Evolutionary conservation across 1,140 invertebrate genomes (phyloP).

Genomic region (Adelges cooleyi): DNA sequence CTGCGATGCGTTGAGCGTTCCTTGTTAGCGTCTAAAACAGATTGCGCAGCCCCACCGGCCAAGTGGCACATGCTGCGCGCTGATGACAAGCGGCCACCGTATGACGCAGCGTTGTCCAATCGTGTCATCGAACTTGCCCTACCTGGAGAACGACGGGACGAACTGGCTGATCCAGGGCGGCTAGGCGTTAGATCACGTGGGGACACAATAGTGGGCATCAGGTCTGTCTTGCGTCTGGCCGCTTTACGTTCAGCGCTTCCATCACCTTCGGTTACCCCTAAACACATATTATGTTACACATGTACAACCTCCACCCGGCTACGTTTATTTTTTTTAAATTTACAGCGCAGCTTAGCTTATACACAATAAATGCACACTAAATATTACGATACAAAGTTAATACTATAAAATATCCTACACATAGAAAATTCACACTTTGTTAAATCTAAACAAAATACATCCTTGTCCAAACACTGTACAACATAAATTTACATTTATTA

Average conservation of each 20-base stretch:
- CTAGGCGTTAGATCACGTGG: constrained; percentile 44
- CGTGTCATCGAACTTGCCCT: constrained; percentile 85
- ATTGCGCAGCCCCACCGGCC: constrained; percentile 30
- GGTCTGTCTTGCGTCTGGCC: constrained; percentile 68
- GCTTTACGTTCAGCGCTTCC: constrained; percentile 33
- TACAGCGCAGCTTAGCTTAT: not conserved
- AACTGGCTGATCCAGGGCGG: constrained; percentile 22
- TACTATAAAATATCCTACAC: too few relatives aligned
- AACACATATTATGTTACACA: constrained; percentile 27
- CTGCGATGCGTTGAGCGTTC: constrained; percentile 36
- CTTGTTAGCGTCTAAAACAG: not conserved
- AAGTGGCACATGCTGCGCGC: constrained; percentile 37
- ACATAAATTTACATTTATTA: too few relatives aligned
- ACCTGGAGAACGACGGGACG: constrained; percentile 37
- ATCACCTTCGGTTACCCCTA: constrained; percentile 9
- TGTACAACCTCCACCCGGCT: constrained; percentile 5
- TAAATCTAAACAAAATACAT: too few relatives aligned
- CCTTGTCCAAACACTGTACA: too few relatives aligned
- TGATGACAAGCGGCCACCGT: constrained; percentile 35
- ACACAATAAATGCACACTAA: too few relatives aligned
- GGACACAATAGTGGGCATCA: constrained; percentile 77
- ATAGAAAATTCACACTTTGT: too few relatives aligned
- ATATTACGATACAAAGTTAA: too few relatives aligned
- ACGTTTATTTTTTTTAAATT: not conserved
- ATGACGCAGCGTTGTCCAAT: constrained; percentile 63